Evolutionary conservation across 2,113 vertebrate genomes (phyloP).

Genomic region (Tinamus guttatus): DNA sequence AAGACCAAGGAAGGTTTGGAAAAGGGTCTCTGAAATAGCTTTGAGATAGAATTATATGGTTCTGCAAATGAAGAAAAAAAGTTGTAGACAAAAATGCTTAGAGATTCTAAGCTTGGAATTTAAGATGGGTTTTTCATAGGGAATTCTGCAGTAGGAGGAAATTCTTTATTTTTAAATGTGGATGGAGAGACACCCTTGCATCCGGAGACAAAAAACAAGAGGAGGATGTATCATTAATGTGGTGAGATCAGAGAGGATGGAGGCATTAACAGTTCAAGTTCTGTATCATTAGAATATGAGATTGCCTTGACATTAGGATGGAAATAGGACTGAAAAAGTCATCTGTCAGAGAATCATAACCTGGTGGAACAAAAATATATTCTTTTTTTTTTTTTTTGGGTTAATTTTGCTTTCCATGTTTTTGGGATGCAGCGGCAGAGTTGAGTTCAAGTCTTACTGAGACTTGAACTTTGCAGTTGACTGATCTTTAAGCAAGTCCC

Average conservation of each 20-base stretch:
- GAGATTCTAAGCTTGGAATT: background rate
- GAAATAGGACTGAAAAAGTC: background rate
- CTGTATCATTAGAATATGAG: background rate
- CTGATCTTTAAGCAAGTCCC: background rate
- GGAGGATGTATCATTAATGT: background rate
- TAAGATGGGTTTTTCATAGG: background rate
- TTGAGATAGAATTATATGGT: background rate
- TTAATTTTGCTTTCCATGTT: background rate
- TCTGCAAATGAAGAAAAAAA: background rate
- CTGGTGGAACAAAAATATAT: background rate
- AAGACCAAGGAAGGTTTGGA: background rate
- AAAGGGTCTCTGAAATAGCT: background rate
- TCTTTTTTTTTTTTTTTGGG: background rate
- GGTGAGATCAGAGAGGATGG: accelerated
- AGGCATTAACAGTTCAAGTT: background rate
- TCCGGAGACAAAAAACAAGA: background rate
- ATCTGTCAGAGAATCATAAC: background rate
- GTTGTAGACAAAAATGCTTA: background rate
- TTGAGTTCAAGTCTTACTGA: background rate
- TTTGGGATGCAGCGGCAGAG: background rate
- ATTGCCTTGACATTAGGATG: background rate
- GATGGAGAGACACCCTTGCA: background rate
- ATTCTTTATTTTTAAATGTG: background rate
- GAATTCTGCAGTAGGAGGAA: background rate
- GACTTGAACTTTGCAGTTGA: background rate